These are phyloP conservation scores for Dendroctonus ponderosae DNA, from an alignment of 1,140 invertebrate species.

Conservation along the genomic window DNA sequence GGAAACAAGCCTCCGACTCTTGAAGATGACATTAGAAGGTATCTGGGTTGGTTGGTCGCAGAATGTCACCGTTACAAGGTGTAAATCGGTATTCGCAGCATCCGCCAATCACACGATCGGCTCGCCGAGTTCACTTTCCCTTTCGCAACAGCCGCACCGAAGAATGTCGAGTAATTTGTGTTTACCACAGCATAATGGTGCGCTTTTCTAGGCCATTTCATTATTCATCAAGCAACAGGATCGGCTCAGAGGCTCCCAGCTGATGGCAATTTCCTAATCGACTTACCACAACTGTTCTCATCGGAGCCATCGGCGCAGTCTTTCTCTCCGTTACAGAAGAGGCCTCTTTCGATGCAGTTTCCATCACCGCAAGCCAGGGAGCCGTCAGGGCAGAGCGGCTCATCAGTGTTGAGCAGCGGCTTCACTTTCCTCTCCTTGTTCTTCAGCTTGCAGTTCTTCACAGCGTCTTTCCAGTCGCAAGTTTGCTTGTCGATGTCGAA, in stretches of 20 bases:
- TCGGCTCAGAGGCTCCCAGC: neutral
- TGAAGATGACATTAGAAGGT: conserved; percentile 29
- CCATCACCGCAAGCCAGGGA: conserved; percentile 84
- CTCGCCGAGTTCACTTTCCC: conserved; percentile 31
- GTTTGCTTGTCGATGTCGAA: conserved; percentile 96
- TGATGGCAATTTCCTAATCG: neutral
- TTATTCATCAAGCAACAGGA: too few species aligned
- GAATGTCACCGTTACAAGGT: conserved; percentile 32
- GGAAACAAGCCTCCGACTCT: conserved; percentile 4
- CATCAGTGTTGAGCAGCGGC: conserved; percentile 85
- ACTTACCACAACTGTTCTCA: conserved; percentile 89
- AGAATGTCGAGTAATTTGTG: conserved; percentile 19
- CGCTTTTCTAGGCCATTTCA: too few species aligned
- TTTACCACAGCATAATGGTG: neutral
- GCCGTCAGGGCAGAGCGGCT: conserved; percentile 85
- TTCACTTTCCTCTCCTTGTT: conserved; percentile 88
- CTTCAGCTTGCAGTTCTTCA: conserved; percentile 90
- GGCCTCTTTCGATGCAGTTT: conserved; percentile 80
- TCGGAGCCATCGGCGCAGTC: conserved; percentile 88
- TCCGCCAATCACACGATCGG: conserved; percentile 21
- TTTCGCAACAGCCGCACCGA: conserved; percentile 17
- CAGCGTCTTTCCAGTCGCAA: conserved; percentile 91
- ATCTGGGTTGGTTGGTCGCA: conserved; percentile 28
- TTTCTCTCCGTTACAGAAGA: conserved; percentile 92
- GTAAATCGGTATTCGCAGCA: conserved; percentile 26